phyloP scores from a whole-genome alignment of 1,140 invertebrate species.

The Heliconius congener region DNA sequence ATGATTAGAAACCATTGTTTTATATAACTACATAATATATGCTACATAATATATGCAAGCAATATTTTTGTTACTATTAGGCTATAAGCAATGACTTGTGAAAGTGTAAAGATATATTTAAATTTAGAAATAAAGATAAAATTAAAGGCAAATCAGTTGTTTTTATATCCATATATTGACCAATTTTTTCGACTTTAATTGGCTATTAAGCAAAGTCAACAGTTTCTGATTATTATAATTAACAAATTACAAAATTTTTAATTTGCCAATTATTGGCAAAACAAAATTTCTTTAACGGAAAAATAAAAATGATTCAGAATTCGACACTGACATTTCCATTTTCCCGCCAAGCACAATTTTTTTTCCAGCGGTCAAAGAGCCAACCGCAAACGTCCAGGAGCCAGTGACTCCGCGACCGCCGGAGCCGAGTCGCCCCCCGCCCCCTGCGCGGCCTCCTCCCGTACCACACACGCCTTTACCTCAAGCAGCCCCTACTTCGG shows the following conservation, averaged over 20 bases:
- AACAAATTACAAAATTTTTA: background rate
- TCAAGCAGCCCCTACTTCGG: slow-evolving; percentile 62
- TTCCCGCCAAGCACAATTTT: slow-evolving; percentile 26
- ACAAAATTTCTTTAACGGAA: slow-evolving; percentile 2
- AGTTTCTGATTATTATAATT: background rate
- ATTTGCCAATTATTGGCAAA: background rate
- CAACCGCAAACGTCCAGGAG: slow-evolving; percentile 51
- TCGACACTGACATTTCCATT: slow-evolving; percentile 7
- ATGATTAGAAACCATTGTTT: slow-evolving; percentile 5
- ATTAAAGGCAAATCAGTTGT: slow-evolving; percentile 52
- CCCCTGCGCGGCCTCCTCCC: slow-evolving; percentile 57
- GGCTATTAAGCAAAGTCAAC: background rate
- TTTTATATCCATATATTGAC: slow-evolving; percentile 43
- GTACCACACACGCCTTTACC: slow-evolving; percentile 68
- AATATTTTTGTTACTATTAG: slow-evolving; percentile 68
- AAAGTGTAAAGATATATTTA: slow-evolving; percentile 65
- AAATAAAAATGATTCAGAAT: background rate
- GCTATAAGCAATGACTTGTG: slow-evolving; percentile 59
- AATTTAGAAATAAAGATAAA: slow-evolving; percentile 67
- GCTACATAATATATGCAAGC: slow-evolving; percentile 56
- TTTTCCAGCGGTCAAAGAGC: slow-evolving; percentile 56
- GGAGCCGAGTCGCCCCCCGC: slow-evolving; percentile 61
- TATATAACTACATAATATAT: slow-evolving; percentile 54
- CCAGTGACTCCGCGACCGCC: slow-evolving; percentile 54
- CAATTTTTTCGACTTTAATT: slow-evolving; percentile 2